Evolutionary conservation across 2,113 vertebrate species (phyloP), one percentile per base, ranked within the genome.

Genomic region (Epinephelus fuscoguttatus): DNA sequence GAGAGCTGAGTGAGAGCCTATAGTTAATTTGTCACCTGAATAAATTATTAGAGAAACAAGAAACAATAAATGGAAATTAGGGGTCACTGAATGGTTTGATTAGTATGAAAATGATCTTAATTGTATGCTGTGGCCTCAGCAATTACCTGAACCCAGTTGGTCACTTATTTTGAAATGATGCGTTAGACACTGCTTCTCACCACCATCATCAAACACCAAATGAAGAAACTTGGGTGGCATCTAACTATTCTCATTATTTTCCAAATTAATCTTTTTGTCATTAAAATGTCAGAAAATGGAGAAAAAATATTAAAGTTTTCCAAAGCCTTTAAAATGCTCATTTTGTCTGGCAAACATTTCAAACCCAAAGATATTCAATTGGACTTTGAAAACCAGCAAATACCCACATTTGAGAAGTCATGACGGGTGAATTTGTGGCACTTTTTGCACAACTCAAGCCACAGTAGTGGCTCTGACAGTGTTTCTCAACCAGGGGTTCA

Each of bases 81-180:
- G 60, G 56, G 63, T 53, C 67, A 47, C 17, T 25, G 59, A 37
- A 30, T 2, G 14, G 2, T 72, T 27, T 66, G 64, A 76, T 52
- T 56, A 27, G 50, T 33, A 27, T 57, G 63, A 66, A 66, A 77
- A 83, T 57, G 27, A 75, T 57, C 45, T 57, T 69, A 45, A 45
- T 45, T 9, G 8, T 12, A 78, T 30, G 30, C 53, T 8, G 4
- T 23, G 18, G 50, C 25, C 4, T 33, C 79, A 12, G 25, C 60
- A 60, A 15, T 61, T 40, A 64, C 19, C 30, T 59, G 68, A 76
- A 8, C 11, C 25, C 13, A 45, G 25, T 61, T 27, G 6, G 40
- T 30, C 45, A 64, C 6, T 4, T 12, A 17, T 23, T 78, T 56
- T 70, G 60, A 11, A 47, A 60, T 4, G 37, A 25, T 45, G 55